Conservation (phyloP, 2,797 vertebrate genomes). For the Pitangus sulphuratus region DNA sequence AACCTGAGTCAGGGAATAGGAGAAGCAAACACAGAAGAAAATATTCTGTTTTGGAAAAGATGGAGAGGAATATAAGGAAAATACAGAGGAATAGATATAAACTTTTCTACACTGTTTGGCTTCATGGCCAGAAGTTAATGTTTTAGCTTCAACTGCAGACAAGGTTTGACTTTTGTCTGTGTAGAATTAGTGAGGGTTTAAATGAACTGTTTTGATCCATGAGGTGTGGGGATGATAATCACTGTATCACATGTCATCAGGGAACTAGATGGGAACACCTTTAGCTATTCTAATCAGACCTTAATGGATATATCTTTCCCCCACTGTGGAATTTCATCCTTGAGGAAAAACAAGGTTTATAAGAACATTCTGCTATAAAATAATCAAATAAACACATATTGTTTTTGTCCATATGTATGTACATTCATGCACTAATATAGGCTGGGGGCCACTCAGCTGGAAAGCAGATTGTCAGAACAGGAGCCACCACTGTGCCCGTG, state of each 20-base stretch:
- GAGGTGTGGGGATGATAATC: not conserved
- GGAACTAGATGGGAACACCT: not conserved
- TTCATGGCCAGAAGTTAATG: not conserved
- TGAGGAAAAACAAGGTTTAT: not conserved
- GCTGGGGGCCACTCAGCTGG: not conserved
- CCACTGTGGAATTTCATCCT: not conserved
- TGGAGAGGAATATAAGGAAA: not conserved
- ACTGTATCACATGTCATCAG: not conserved
- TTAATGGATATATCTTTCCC: not conserved
- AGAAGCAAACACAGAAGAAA: not conserved
- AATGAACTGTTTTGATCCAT: not conserved
- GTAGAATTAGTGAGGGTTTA: not conserved
- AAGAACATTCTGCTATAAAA: not conserved
- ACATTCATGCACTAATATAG: not conserved
- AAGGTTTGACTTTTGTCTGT: not conserved
- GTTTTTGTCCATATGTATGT: not conserved
- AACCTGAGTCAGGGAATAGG: not conserved
- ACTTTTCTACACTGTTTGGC: not conserved
- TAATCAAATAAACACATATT: not conserved
- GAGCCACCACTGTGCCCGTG: not conserved
- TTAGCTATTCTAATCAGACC: not conserved
- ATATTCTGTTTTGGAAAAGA: not conserved
- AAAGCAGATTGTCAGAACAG: not conserved
- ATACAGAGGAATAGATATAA: not conserved
- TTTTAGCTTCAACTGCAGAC: not conserved